Conservation (phyloP, 2,113 vertebrate genomes). For the Hypocryptadius cinnamomeus region DNA sequence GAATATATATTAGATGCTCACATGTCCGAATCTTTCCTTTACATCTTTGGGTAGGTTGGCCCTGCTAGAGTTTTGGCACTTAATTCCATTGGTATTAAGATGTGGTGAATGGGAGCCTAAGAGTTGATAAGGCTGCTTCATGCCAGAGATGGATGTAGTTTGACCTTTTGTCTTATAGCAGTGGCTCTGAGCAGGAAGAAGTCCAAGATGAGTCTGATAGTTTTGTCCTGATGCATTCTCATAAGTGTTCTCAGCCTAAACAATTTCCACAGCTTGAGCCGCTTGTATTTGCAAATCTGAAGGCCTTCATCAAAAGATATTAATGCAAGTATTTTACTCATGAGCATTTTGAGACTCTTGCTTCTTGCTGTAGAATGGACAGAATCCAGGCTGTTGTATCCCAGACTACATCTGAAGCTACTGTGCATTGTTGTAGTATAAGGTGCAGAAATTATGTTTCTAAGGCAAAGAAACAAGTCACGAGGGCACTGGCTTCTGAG, state of each 20-base stretch:
- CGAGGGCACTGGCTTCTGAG: neutral
- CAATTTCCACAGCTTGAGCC: neutral
- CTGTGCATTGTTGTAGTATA: neutral
- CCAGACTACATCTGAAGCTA: neutral
- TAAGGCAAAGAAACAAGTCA: neutral
- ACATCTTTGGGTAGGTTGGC: neutral
- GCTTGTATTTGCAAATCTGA: neutral
- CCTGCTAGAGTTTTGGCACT: neutral
- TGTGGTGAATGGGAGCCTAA: neutral
- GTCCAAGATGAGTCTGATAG: neutral
- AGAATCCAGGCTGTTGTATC: neutral
- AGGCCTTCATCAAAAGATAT: neutral
- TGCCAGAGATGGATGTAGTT: rapidly evolving
- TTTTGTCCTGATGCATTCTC: neutral
- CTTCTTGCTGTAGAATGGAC: neutral
- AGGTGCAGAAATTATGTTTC: neutral
- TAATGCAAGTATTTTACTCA: neutral
- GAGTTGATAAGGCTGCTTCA: neutral
- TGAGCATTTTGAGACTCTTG: neutral
- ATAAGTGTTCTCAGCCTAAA: neutral
- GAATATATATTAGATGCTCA: neutral
- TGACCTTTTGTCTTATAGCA: neutral
- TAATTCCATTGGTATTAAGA: neutral
- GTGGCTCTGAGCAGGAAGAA: neutral
- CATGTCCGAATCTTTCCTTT: neutral